Evolutionary conservation across 2,797 vertebrate species (phyloP).

Genomic region (Phoeniculus purpureus): DNA sequence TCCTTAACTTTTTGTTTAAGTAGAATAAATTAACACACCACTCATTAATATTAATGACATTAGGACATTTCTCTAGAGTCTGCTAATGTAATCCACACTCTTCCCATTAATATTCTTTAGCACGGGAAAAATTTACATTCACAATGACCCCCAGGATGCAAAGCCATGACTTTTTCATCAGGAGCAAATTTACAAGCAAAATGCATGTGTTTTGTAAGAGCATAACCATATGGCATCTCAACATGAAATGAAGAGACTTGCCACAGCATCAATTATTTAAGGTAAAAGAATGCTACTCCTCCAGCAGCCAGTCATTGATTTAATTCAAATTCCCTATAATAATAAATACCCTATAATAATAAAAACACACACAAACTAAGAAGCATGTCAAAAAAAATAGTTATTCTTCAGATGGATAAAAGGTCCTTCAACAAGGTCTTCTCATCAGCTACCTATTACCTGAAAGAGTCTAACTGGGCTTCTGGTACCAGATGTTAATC

Average conservation of each 20-base stretch:
- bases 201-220: not conserved
- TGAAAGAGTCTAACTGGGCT: not conserved
- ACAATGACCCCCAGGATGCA: not conserved
- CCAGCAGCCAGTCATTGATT: not conserved
- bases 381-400: not conserved
- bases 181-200: not conserved
- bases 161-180: not conserved
- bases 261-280: not conserved
- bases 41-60: no score
- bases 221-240: not conserved
- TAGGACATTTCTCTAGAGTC: no score
- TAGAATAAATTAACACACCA: not conserved
- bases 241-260: not conserved
- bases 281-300: not conserved
- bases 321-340: not conserved
- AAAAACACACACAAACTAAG: not conserved
- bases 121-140: not conserved
- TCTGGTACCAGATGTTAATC: not conserved
- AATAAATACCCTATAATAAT: not conserved
- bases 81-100: not conserved
- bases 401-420: not conserved
- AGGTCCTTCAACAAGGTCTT: not conserved
- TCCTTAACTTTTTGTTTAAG: not conserved
- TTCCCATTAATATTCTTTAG: not conserved
- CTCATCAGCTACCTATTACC: not conserved